These are phyloP conservation scores for Acanthopagrus latus DNA, from an alignment of 2,797 vertebrate genomes.

Conservation along the genomic window DNA sequence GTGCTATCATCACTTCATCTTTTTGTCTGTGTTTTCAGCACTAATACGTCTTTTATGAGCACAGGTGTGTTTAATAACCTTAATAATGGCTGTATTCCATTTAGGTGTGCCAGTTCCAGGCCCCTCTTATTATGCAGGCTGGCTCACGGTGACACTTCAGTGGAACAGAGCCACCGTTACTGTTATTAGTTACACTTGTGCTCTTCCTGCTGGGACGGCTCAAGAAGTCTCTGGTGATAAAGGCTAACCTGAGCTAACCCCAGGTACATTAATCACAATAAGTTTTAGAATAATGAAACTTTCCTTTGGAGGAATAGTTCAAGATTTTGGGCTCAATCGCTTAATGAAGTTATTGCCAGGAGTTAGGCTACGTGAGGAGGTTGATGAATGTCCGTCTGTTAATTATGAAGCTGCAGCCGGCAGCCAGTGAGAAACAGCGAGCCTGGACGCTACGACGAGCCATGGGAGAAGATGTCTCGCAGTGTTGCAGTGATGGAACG, in stretches of 20 bases:
- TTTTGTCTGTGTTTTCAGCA: background rate
- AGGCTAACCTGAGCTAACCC: background rate
- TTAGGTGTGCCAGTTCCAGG: background rate
- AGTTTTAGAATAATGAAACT: too few relatives aligned
- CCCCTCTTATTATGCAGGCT: background rate
- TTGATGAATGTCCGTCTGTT: background rate
- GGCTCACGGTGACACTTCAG: background rate
- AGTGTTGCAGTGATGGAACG: too few relatives aligned
- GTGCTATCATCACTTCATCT: background rate
- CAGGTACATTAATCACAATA: background rate
- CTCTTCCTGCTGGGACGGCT: constrained; percentile 14
- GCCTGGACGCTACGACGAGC: background rate
- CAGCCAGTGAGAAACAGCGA: too few relatives aligned
- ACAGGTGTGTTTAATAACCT: background rate
- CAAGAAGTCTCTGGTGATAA: background rate
- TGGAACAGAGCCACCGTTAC: constrained; percentile 15
- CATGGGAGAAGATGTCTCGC: too few relatives aligned
- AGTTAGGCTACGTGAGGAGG: background rate
- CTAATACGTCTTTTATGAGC: background rate
- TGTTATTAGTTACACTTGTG: constrained; percentile 8
- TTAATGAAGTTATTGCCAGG: background rate
- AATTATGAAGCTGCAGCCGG: too few relatives aligned
- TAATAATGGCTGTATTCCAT: constrained; percentile 21
- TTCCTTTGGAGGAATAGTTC: background rate
- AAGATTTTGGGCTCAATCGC: background rate